phyloP scores from a whole-genome alignment of 2,797 vertebrate genomes.

The Amphiprion clarkii region DNA sequence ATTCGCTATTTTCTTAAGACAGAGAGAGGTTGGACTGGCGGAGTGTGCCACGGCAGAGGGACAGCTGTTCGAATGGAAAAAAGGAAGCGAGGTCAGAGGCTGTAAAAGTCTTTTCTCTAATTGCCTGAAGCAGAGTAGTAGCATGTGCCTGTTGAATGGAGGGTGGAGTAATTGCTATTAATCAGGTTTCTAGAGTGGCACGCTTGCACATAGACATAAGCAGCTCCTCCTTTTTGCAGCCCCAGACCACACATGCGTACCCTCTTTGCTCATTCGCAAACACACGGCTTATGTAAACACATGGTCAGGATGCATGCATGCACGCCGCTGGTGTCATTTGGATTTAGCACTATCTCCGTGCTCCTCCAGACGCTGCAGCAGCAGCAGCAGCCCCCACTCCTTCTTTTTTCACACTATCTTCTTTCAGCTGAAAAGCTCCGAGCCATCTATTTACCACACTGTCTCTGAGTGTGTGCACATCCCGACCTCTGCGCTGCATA shows the following conservation, averaged over 20 bases:
- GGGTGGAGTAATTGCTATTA: slow-evolving; percentile 81
- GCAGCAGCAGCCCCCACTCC: slow-evolving; percentile 8
- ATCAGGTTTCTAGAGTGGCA: slow-evolving; percentile 65
- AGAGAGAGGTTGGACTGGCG: slow-evolving; percentile 43
- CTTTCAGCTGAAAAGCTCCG: slow-evolving; percentile 56
- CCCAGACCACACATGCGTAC: slow-evolving; percentile 77
- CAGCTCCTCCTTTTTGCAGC: slow-evolving; percentile 18
- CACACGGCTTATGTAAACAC: slow-evolving; percentile 66
- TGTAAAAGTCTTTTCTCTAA: slow-evolving; percentile 73
- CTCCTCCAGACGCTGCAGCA: slow-evolving; percentile 40
- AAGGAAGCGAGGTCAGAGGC: slow-evolving; percentile 69
- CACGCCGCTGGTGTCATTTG: slow-evolving; percentile 49
- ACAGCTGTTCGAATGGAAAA: slow-evolving; percentile 73
- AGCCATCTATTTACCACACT: slow-evolving; percentile 63
- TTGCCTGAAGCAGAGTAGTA: slow-evolving; percentile 64
- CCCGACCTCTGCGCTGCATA: slow-evolving; percentile 49
- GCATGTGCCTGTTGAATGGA: slow-evolving; percentile 79
- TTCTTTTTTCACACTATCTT: slow-evolving; percentile 46
- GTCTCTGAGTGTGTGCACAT: slow-evolving; percentile 53
- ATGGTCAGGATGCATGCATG: slow-evolving; percentile 46
- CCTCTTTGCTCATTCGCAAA: slow-evolving; percentile 62
- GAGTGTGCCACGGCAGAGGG: slow-evolving; percentile 73
- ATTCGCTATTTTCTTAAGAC: slow-evolving; percentile 60
- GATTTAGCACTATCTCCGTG: slow-evolving; percentile 59
- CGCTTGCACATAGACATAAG: slow-evolving; percentile 35